Evolutionary conservation across 1,140 invertebrate genomes (phyloP).

Genomic region (Atta colombica): DNA sequence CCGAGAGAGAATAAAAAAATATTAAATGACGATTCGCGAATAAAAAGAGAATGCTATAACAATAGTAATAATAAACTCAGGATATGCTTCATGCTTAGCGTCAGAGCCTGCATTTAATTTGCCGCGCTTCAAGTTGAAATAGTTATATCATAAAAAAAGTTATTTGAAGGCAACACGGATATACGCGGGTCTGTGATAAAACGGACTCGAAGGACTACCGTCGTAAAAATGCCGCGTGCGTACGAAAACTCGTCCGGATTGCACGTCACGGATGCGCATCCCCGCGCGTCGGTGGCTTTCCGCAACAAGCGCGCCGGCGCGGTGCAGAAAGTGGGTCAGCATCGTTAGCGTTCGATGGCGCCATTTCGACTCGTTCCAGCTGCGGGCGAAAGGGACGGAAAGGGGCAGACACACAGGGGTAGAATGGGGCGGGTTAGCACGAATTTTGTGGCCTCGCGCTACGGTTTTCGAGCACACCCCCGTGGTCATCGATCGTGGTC

Average conservation of each 20-base stretch:
- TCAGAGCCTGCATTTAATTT: slow-evolving; percentile 14
- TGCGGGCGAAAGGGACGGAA: slow-evolving; percentile 54
- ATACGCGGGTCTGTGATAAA: slow-evolving; percentile 32
- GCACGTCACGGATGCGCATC: slow-evolving; percentile 50
- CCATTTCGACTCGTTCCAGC: slow-evolving; percentile 65
- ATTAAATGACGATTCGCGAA: neutral
- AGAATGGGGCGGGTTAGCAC: slow-evolving; percentile 59
- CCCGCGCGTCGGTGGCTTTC: slow-evolving; percentile 40
- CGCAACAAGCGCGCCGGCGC: slow-evolving; percentile 58
- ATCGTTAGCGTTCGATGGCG: slow-evolving; percentile 80
- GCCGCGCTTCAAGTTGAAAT: slow-evolving; percentile 10
- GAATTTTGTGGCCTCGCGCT: slow-evolving; percentile 62
- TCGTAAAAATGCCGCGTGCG: slow-evolving; percentile 59
- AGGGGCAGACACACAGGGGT: slow-evolving; percentile 24
- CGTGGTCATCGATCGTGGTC: slow-evolving; percentile 68
- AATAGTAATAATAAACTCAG: neutral
- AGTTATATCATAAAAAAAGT: neutral
- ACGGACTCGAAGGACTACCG: slow-evolving; percentile 23
- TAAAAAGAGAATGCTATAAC: neutral
- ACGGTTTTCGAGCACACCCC: slow-evolving; percentile 71
- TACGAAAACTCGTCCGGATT: slow-evolving; percentile 56
- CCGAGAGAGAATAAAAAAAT: neutral
- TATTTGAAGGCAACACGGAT: neutral
- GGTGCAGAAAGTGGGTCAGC: slow-evolving; percentile 79
- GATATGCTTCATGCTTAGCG: neutral